These are phyloP conservation scores for Ecliptopera silaceata DNA, from an alignment of 2,888 invertebrate genomes.

Conservation along the genomic window DNA sequence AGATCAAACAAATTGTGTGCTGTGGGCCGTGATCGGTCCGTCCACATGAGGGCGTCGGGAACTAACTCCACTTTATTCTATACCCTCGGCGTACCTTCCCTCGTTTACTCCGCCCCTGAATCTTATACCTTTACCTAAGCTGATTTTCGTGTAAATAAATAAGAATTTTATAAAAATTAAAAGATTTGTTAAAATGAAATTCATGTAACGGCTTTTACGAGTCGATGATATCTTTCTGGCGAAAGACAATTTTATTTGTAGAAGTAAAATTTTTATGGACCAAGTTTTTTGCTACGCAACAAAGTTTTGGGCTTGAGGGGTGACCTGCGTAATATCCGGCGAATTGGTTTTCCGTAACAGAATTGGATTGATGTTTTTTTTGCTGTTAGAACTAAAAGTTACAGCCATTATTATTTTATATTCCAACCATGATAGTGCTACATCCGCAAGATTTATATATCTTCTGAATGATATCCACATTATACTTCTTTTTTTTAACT, in stretches of 20 bases:
- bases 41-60: conserved; percentile 71
- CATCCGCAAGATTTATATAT: no score
- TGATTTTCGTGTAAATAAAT: conserved; percentile 28
- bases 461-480: no score
- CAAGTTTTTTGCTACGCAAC: background rate
- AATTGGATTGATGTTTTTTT: background rate
- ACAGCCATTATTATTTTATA: background rate
- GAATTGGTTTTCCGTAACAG: background rate
- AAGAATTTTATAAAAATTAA: conserved; percentile 1
- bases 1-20: conserved; percentile 82
- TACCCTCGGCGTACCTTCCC: conserved; percentile 11
- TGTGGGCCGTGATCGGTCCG: conserved; percentile 71
- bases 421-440: no score
- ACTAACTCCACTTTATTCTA: conserved; percentile 16
- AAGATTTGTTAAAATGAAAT: conserved; percentile 14
- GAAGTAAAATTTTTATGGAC: background rate
- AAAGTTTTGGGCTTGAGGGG: background rate
- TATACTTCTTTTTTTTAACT: no score
- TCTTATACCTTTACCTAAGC: conserved; percentile 19
- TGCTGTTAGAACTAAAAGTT: background rate
- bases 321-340: background rate
- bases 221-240: conserved; percentile 1
- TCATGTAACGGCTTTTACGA: conserved; percentile 16
- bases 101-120: conserved; percentile 11
- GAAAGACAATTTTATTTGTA: background rate